Base-by-base conservation (phyloP, 2,797 vertebrate genomes). In the Cebuella pygmaea region DNA sequence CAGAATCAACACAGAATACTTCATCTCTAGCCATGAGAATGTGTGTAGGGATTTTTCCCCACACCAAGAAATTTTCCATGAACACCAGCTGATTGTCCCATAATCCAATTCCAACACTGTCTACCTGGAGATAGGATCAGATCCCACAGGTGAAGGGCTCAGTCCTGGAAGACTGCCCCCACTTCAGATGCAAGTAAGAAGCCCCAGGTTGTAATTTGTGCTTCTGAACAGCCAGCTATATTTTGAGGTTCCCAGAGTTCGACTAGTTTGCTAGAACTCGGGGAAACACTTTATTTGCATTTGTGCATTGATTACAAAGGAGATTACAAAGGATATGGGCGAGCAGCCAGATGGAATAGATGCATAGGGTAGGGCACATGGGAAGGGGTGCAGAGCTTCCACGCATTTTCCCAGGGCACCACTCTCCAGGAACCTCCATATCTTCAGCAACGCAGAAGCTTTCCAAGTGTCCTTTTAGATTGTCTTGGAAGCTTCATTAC, bases 381-480 rank as follows among this genome's bases (percentile, higher is more conserved):
- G 50, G 52, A 39, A 27, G 48, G 79, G 20, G 20, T 39, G 22
- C 24, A 52, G n/a, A 81, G 22, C 79, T 57, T 55, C 22, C 50
- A 52, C 0, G 7, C 33, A n/a, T 4, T 80, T n/a, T 55, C n/a
- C 30, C 4, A 1, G 50, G 8, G 30, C 19, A 0, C 46, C 10
- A n/a, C 30, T 46, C 46, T n/a, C 46, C 10, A 50, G 19, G 30
- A 12, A 36, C 12, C n/a, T 24, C 22, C 13, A 2, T 55, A 50
- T 39, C 33, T 27, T 57, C 52, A 57, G 50, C 36, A 19, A 41
- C 0, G 14, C 79, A 81, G 52, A 27, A 41, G 79, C 50, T 57
- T 52, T 81, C 79, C 14, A 41, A 39, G 57, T 81, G 52, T 27
- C n/a, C 64, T 55, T 57, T 39, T 81, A 24, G 20, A 36, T 36